Evolutionary conservation across 2,113 vertebrate genomes (phyloP).

Genomic region (Chloroceryle aenea): DNA sequence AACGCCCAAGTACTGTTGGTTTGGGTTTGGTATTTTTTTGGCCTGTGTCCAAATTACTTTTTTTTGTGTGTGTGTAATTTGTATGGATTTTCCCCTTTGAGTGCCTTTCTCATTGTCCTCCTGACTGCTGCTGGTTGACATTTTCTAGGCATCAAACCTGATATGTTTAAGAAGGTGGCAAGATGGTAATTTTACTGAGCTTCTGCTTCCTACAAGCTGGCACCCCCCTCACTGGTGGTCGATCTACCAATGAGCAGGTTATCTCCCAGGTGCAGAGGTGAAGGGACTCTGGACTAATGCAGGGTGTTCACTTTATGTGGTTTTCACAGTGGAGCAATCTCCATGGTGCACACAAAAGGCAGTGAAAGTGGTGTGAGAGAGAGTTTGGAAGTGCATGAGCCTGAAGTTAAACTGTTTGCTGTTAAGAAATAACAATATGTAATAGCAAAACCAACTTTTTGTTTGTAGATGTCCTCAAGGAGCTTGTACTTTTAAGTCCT

Average conservation of each 20-base stretch:
- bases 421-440: conserved; percentile 60
- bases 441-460: conserved; percentile 66
- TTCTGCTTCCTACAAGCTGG: neutral
- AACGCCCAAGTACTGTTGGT: neutral
- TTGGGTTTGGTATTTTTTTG: neutral
- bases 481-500: conserved; percentile 96
- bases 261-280: neutral
- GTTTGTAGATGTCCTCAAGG: conserved; percentile 95
- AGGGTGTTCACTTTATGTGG: neutral
- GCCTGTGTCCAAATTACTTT: neutral
- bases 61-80: neutral
- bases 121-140: conserved; percentile 47
- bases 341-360: neutral
- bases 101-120: neutral
- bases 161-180: conserved; percentile 11
- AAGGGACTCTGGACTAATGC: neutral
- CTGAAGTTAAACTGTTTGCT: conserved; percentile 44
- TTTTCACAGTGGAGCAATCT: neutral
- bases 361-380: neutral
- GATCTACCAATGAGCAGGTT: neutral
- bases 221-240: conserved; percentile 10
- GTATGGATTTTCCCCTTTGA: neutral
- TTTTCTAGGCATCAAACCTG: conserved; percentile 27
- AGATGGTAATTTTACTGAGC: conserved; percentile 48
- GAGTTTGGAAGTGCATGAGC: conserved; percentile 46